Base-by-base conservation (phyloP, 2,113 vertebrate species). In the Cromileptes altivelis region DNA sequence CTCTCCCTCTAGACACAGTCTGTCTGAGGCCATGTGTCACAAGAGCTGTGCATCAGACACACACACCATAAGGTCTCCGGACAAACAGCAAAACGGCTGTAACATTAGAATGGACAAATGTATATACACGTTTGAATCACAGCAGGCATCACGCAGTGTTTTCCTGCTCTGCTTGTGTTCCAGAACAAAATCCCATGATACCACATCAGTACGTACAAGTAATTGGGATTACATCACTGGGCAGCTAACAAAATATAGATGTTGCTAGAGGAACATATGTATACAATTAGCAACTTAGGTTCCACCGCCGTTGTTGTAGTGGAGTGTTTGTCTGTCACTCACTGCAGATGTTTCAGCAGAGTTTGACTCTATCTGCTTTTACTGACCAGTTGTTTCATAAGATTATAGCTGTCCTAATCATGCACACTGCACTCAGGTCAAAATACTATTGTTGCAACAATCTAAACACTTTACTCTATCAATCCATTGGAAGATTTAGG, bases 221-320 rank as follows among this genome's bases (percentile, higher is more conserved):
- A 72, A 91, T 85, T 82, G 67, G 75, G 57, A 85, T 90, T 88
- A 89, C 90, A 84, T 93, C 81, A 87, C 72, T 11, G 33, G 75
- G 74, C 93, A 88, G 85, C 91, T 88, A 90, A 76, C 65, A 84
- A 87, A 89, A 89, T 90, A 90, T 85, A 81, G 30, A 90, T 88
- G 86, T 81, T 87, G 68, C 76, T 75, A 67, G 75, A 88, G 64
- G 49, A 78, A 85, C 91, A 93, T 81, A 87, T 92, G 90, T 55
- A n/a, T 33, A 64, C 74, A 88, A 93, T 92, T 91, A 90, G 70
- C 40, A 68, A 58, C 65, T 45, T 30, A 58, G 71, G 61, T 80
- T 87, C 52, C 68, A n/a, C 21, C 0, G 23, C 23, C 37, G 78
- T 53, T 79, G 80, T 83, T 77, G 47, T 64, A 69, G 21, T 76